phyloP scores from a whole-genome alignment of 2,888 invertebrate species.

The Tryphoninae sp. region DNA sequence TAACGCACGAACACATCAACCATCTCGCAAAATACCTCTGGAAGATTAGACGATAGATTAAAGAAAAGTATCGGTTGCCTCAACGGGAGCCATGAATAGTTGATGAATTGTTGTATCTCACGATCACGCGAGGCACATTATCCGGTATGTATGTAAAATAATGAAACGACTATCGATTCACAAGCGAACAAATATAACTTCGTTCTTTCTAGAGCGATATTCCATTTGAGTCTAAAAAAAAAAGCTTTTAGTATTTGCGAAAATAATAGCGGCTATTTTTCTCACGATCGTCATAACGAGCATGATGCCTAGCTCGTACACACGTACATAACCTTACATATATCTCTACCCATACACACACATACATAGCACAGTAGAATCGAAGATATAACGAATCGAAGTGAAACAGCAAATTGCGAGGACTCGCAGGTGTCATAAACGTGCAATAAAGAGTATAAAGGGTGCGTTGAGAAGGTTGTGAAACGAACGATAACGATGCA shows the following conservation, averaged over 20 bases:
- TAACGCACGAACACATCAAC: not conserved
- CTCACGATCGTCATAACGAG: not conserved
- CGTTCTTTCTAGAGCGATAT: not conserved
- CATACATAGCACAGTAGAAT: not conserved
- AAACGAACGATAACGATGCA: constrained; percentile 50
- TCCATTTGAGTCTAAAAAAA: not conserved
- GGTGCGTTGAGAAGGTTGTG: constrained; percentile 46
- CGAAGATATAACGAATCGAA: not conserved
- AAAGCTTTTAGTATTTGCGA: not conserved
- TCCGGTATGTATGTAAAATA: constrained; percentile 40
- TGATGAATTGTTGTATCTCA: constrained; percentile 59
- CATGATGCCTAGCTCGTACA: not conserved
- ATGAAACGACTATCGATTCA: constrained; percentile 55
- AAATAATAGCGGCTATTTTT: not conserved
- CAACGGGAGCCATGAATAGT: constrained; percentile 50
- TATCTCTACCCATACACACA: not conserved
- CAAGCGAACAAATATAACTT: constrained; percentile 52
- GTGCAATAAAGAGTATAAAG: constrained; percentile 11
- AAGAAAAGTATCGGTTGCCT: constrained; percentile 18
- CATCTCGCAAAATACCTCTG: not conserved
- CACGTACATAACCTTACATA: not conserved
- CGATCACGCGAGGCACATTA: constrained; percentile 50
- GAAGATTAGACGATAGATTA: not conserved
- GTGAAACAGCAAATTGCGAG: constrained; percentile 16
- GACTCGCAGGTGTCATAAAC: not conserved